Evolutionary conservation across 2,797 vertebrate genomes (phyloP), one percentile per base, ranked within the genome.

Genomic region (Odontamblyopus lacepedii): DNA sequence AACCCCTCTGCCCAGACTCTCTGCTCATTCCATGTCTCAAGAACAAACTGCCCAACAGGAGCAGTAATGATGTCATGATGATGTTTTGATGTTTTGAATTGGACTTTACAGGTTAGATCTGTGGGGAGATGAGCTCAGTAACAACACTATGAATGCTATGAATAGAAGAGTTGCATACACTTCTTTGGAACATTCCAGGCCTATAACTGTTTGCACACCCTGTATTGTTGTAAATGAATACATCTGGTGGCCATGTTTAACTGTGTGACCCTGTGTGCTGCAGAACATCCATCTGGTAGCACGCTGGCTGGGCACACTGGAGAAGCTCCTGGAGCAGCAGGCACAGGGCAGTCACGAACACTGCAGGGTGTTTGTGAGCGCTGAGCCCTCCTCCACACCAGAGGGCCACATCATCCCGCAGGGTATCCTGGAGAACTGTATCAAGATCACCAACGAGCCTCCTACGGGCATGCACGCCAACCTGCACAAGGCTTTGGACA

Each of bases 221-320:
- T 51, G 50, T 16, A 16, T 19, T 56, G n/a, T 56, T 56, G 53
- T 56, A 6, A 4, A n/a, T n/a, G 1, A n/a, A n/a, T 55, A n/a
- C n/a, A n/a, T 7, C 19, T 16, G 44, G 1, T 48, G 13, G 16
- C 15, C 4, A 15, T 48, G 44, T 16, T 15, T 48, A 16, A 48
- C 44, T 48, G 12, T 48, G 44, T 48, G 44, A 55, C n/a, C 19
- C 2, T 57, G 9, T 48, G 5, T 55, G 6, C 71, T 48, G 53
- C 74, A 99, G 97, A 98, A 98, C 81, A 96, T 99, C 88, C 97
- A 99, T 83, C 87, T 98, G 80, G 97, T 98, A 72, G 93, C 96
- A 75, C 95, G 95, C 81, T 99, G 98, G 97, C 92, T 98, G 53
- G 78, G 94, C 15, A 91, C 89, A 0, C 89, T 99, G 78, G 97